Base-by-base conservation (phyloP, 92 coral and sea anemone species). In the Porites evermanni region DNA sequence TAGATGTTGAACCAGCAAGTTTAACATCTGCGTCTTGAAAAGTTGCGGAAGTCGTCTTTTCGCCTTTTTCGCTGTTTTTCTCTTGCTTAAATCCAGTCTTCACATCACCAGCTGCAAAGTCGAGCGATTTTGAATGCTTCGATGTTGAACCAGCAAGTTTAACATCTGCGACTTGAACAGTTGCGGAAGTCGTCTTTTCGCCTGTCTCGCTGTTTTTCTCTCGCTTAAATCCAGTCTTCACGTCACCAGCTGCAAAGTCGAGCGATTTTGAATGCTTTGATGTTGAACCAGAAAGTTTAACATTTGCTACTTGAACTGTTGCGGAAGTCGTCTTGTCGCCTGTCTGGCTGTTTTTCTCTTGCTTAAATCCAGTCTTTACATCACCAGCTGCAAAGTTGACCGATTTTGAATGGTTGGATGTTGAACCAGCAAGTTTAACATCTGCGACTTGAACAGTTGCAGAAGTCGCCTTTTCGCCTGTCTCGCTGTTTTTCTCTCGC, bases 351-450 rank as follows among this genome's bases (percentile, higher is more conserved):
- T 80, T 71, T 67, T 67, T 67, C 73, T 80, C 64, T 65, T 1
- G 72, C 64, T 80, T 61, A 53, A 80, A 53, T 80, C 84, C 75
- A 80, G 84, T 65, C 50, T 80, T 71, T 0, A 80, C 24, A 13
- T 80, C 59, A 50, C 84, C 76, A 63, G 85, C 66, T 2, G 63
- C 75, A 24, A 80, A 23, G 47, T 50, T 19, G 52, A 80, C 0
- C 20, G 85, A 63, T 58, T 80, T 80, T 9, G 59, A 68, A 29
- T 80, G 0, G 24, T 67, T 67, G 0, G 85, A 80, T 54, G 72
- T 80, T 66, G 85, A 80, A 50, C 85, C 85, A 14, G 85, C 59
- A 80, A 80, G 56, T 54, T 80, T 71, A 47, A 80, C 0, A 50
- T 80, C 63, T 80, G 50, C 76, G 23, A 51, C 75, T 50, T 80